These are phyloP conservation scores for Lithophane leautieri DNA, from an alignment of 2,888 invertebrate species.

Conservation along the genomic window DNA sequence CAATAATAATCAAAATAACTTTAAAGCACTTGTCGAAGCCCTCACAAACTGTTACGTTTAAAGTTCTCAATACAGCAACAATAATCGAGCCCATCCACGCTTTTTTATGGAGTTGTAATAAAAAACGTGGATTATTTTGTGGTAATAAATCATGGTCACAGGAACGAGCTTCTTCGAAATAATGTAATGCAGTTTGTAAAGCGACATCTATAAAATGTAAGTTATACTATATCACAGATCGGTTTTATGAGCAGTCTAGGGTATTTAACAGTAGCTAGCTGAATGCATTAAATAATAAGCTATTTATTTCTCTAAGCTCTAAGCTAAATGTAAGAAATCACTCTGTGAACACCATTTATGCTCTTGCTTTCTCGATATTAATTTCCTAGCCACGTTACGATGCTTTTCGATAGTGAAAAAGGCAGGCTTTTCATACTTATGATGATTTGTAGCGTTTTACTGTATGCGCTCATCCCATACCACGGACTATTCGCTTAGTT, in stretches of 20 bases:
- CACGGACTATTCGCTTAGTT: background rate
- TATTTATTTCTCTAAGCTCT: no score
- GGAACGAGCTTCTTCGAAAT: constrained; percentile 38
- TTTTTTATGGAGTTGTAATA: constrained; percentile 70
- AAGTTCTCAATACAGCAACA: constrained; percentile 22
- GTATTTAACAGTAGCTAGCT: background rate
- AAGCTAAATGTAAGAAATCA: background rate
- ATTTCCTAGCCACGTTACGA: background rate
- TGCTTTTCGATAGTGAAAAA: background rate
- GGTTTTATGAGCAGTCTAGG: constrained; percentile 20
- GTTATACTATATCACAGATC: background rate
- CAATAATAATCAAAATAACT: constrained; percentile 13
- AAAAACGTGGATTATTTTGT: constrained; percentile 71
- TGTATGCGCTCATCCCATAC: background rate
- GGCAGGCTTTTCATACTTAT: background rate
- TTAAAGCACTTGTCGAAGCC: constrained; percentile 15
- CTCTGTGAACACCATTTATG: background rate
- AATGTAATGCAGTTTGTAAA: constrained; percentile 33
- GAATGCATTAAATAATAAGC: background rate
- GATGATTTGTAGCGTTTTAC: constrained; percentile 3
- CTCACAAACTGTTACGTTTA: constrained; percentile 16
- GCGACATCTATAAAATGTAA: constrained; percentile 37
- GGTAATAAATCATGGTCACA: constrained; percentile 71
- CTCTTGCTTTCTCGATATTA: background rate
- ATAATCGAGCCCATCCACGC: constrained; percentile 29